phyloP scores from a whole-genome alignment of 2,888 invertebrate genomes.

The Dexiosoma caninum region DNA sequence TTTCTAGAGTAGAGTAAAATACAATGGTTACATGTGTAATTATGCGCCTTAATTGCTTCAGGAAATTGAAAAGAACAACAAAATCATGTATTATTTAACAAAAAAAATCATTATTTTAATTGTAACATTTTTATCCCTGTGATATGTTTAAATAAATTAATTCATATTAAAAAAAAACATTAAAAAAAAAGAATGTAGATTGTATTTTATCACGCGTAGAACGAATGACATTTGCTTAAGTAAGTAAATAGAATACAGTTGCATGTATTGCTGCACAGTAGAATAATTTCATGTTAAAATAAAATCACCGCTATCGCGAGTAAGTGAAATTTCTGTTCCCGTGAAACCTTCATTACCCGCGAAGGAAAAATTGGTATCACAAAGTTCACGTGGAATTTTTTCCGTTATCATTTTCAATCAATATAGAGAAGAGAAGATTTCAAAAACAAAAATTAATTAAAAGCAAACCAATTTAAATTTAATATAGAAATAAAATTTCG shows the following conservation, averaged over 20 bases:
- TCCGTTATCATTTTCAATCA: too few relatives aligned
- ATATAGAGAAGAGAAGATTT: too few relatives aligned
- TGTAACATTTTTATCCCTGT: conserved; percentile 73
- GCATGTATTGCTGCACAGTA: too few relatives aligned
- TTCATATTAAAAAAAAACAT: conserved; percentile 30
- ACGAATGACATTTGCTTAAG: neutral
- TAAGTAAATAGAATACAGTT: neutral
- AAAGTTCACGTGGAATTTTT: too few relatives aligned
- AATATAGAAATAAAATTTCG: too few relatives aligned
- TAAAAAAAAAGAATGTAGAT: neutral
- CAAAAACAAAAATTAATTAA: too few relatives aligned
- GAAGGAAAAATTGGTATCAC: too few relatives aligned
- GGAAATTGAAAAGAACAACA: conserved; percentile 21
- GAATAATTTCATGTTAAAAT: too few relatives aligned
- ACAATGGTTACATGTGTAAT: conserved; percentile 6
- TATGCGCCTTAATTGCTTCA: conserved; percentile 10
- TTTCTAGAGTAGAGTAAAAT: neutral
- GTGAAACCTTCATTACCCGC: too few relatives aligned
- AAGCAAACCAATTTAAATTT: too few relatives aligned
- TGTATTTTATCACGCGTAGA: neutral
- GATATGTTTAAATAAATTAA: conserved; percentile 72
- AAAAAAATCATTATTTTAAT: conserved; percentile 47
- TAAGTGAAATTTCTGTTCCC: too few relatives aligned
- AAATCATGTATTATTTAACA: conserved; percentile 66
- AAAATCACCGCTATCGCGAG: too few relatives aligned